These are phyloP conservation scores for Fukomys damarensis DNA, from an alignment of 2,113 vertebrate species.

Conservation along the genomic window DNA sequence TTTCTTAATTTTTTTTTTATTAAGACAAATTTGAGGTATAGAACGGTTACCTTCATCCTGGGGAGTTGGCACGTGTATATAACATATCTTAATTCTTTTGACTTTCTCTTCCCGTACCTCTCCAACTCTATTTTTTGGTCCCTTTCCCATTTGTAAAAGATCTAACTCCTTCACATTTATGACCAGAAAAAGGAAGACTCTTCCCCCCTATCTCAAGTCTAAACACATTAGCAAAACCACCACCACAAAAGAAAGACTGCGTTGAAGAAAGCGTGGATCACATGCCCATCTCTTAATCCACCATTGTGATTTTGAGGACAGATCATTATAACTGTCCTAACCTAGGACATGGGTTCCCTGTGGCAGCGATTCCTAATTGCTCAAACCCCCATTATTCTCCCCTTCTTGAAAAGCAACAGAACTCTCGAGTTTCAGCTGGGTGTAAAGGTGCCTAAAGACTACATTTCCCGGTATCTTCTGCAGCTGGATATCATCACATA, in stretches of 20 bases:
- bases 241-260: neutral
- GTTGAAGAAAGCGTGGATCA: neutral
- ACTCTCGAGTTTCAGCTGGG: neutral
- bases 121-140: neutral
- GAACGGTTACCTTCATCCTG: neutral
- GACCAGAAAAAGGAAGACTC: constrained; percentile 11
- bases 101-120: neutral
- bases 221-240: neutral
- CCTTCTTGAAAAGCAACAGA: neutral
- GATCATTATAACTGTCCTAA: neutral
- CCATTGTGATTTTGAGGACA: neutral
- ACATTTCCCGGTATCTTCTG: neutral
- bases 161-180: neutral
- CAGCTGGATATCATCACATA: neutral
- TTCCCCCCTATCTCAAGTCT: neutral
- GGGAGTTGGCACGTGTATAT: neutral
- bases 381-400: neutral
- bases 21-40: neutral
- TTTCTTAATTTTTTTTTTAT: neutral
- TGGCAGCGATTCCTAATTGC: neutral
- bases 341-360: neutral
- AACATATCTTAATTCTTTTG: neutral
- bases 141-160: neutral
- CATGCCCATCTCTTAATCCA: neutral
- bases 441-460: neutral